Base-by-base conservation (phyloP, 2,113 vertebrate species). In the Bos javanicus region DNA sequence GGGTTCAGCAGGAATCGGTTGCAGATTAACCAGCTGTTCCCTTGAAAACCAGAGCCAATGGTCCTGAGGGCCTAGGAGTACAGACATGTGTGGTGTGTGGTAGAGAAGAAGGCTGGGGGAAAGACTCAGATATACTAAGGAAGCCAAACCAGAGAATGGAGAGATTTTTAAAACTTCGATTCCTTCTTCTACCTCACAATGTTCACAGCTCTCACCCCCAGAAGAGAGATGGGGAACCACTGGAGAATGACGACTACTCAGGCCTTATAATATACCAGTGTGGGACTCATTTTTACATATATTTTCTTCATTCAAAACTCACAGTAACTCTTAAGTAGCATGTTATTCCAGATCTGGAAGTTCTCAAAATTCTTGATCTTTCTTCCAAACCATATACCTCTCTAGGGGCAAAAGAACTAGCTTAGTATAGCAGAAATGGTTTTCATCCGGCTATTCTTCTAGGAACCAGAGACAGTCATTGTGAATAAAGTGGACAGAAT, bases 291-390 rank as follows among this genome's bases (percentile, higher is more conserved):
- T 81, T 94, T 56, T 36, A 64, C 28, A 50, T 2, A 81, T 52
- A 64, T 78, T 36, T 87, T 97, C 46, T 54, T 96, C 52, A 50
- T 76, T 92, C 64, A 85, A 86, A 84, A 94, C 64, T 74, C 43
- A 57, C 21, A 93, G 90, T 11, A 59, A 39, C 13, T 25, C 43
- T 71, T 57, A 71, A 43, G 11, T 36, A 87, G 64, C 15, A 5
- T 19, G 78, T 87, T 83, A 71, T 88, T 81, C 43, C 36, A 88
- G 25, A 50, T 43, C 30, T 90, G 78, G 48, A 19, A 60, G 56
- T 83, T 96, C 87, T 97, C 76, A 97, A 91, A 59, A 92, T 60
- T 91, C 83, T 67, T 76, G 26, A 80, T 94, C 23, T 60, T 71
- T 92, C 60, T 83, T 94, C n/a, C 48, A 28, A n/a, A 83, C 13